Conservation (phyloP, 2,888 invertebrate genomes). For the Cecidostiba fungosa region DNA sequence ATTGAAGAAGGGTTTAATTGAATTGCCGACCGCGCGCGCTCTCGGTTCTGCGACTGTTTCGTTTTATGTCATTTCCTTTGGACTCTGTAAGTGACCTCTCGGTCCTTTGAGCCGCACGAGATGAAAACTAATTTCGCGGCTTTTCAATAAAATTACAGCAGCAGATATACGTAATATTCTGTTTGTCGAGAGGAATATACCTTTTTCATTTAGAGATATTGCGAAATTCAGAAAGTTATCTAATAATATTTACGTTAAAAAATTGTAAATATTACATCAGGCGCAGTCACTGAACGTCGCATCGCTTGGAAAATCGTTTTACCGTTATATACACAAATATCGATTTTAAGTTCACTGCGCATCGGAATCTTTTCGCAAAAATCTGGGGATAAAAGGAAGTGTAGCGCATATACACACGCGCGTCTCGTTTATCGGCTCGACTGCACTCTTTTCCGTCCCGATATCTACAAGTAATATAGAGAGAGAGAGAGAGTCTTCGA, state of each 20-base stretch:
- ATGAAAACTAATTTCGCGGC: background rate
- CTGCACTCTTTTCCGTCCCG: background rate
- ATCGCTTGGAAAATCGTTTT: too few relatives aligned
- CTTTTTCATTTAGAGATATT: too few relatives aligned
- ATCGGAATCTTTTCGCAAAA: background rate
- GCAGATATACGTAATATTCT: background rate
- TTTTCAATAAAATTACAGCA: background rate
- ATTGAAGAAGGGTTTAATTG: constrained; percentile 4
- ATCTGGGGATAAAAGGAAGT: background rate
- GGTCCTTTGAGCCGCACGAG: background rate
- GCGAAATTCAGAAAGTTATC: too few relatives aligned
- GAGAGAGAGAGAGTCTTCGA: background rate
- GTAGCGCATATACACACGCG: too few relatives aligned
- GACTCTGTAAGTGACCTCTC: background rate
- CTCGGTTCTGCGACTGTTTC: constrained; percentile 1
- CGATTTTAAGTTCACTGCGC: too few relatives aligned
- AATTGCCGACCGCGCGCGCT: background rate
- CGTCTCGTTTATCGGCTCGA: background rate
- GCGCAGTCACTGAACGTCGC: too few relatives aligned
- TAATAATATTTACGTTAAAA: too few relatives aligned
- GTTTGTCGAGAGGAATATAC: background rate
- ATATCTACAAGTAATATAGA: too few relatives aligned
- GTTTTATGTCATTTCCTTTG: background rate
- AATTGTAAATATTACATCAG: too few relatives aligned
- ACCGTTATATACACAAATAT: too few relatives aligned